Base-by-base conservation (phyloP, 2,797 vertebrate genomes). In the Tympanoctomys barrerae region DNA sequence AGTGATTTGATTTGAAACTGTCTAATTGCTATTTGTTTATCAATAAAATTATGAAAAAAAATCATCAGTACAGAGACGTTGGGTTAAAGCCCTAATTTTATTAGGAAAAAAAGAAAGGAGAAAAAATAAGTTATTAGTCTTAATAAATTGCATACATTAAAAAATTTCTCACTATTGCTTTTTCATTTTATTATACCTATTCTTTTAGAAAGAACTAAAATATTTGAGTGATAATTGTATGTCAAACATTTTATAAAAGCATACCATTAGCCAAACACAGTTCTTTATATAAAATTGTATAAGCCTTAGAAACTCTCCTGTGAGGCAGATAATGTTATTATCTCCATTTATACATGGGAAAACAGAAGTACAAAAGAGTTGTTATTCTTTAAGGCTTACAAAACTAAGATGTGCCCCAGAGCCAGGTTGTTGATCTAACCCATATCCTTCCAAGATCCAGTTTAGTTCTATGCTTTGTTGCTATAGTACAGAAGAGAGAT, bases 71-170 rank as follows among this genome's bases (percentile, higher is more conserved):
- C 16, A 24, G 22, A 73, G 70, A 36, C 11, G 39, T 42, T 42
- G 39, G 10, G 39, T 10, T 42, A 10, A 73, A 73, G 71, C 39
- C 71, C 71, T 21, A 42, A 12, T 73, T 42, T 24, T 26, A 13
- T 26, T 42, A 26, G 42, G 36, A 81, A 57, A 3, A 36, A n/a
- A 62, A 62, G 46, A 77, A 78, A 75, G 61, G 61, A 91, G 33
- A 66, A 80, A 39, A 62, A 73, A 91, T 85, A 57, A 70, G 24
- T n/a, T 89, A 75, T 82, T 79, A 78, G 87, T 78, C 28, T 91
- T 91, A 59, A 14, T 73, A 82, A 90, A 62, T 14, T 82, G 7
- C 16, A 81, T 92, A 36, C 14, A 31, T 91, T 57, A 77, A 73
- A 91, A 83, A 54, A 66, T 79, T 2, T 21, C 59, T 61, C 33